A percentile compares a stretch with the other conserved stretches of the same genome.
Evolutionary conservation across 2,797 vertebrate species (phyloP).

Genomic region (Notoglanidium macrostoma): DNA sequence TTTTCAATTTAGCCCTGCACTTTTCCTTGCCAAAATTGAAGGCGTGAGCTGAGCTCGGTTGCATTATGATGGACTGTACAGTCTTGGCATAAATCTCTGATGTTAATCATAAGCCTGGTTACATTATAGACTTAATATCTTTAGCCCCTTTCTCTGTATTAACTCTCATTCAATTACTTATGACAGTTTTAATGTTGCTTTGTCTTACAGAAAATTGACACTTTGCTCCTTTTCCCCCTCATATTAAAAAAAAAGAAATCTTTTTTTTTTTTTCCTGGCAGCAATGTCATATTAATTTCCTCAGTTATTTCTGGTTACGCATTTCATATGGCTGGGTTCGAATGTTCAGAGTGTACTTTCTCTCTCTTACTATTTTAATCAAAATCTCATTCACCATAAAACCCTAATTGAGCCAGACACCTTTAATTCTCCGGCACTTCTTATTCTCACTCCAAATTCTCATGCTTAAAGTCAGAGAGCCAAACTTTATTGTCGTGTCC

Average conservation of each 20-base stretch:
- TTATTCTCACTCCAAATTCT: conserved; percentile 24
- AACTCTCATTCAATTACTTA: conserved; percentile 43
- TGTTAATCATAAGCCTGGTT: conserved; percentile 35
- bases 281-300: conserved; percentile 49
- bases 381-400: conserved; percentile 31
- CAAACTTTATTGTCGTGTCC: neutral
- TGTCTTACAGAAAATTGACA: conserved; percentile 48
- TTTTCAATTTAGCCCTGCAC: conserved; percentile 29
- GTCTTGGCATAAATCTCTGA: conserved; percentile 16
- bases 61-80: conserved; percentile 19
- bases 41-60: conserved; percentile 29
- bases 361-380: conserved; percentile 40
- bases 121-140: conserved; percentile 25
- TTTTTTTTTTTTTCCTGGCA: conserved; percentile 31
- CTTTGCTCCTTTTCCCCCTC: neutral
- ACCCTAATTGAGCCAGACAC: conserved; percentile 28
- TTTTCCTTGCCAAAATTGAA: conserved; percentile 8
- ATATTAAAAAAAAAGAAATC: conserved; percentile 42
- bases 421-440: conserved; percentile 13
- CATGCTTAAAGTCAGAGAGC: neutral
- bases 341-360: conserved; percentile 8
- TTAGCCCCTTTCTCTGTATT: conserved; percentile 45
- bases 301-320: conserved; percentile 31
- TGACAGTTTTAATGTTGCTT: conserved; percentile 55
- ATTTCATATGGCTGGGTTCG: conserved; percentile 29